Base-by-base conservation (phyloP, 2,797 vertebrate species). In the Urocyon cinereoargenteus region DNA sequence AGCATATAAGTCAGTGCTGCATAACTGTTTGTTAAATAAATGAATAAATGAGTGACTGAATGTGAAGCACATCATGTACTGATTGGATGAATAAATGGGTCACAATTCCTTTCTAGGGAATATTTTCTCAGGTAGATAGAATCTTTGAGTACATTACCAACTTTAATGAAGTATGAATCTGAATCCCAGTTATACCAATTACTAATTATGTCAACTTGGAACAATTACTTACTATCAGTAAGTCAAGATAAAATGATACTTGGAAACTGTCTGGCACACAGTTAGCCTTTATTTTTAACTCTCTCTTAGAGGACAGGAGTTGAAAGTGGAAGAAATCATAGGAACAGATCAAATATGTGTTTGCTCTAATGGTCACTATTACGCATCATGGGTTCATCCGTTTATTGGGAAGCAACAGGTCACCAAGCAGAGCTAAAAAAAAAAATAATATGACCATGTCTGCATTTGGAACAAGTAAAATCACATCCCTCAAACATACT, bases 201-300 rank as follows among this genome's bases (percentile, higher is more conserved):
- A 59, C 34, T 78, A 96, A 95, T 86, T 94, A 55, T 59, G 22
- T 95, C 31, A 92, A 86, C 31, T 83, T 83, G 62, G 19, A 86
- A 45, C 28, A 92, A n/a, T 87, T 92, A 97, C 9, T 95, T 92
- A 87, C 59, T 77, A 83, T 91, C 49, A 96, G 0, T 86, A 96
- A 84, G 49, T 57, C 88, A 86, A 91, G 13, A 96, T 55, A 88
- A 82, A 95, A 81, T 77, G n/a, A 66, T 45, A 79, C 12, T 64
- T 93, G n/a, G 22, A 93, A 83, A 89, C 66, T 94, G n/a, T 57
- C 21, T 51, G 79, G 73, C 8, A 95, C 1, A 86, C 70, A 93
- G 91, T 57, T 78, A 96, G 51, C 55, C 24, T 72, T 95, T 53
- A 70, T 55, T 73, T 2, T 83, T 73, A 93, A 26, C 90, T 92